Percentiles rank a stretch among this genome's conserved stretches.
These are phyloP conservation scores for Didymodactylos carnosus DNA, from an alignment of 2,888 invertebrate species.

Conservation along the genomic window DNA sequence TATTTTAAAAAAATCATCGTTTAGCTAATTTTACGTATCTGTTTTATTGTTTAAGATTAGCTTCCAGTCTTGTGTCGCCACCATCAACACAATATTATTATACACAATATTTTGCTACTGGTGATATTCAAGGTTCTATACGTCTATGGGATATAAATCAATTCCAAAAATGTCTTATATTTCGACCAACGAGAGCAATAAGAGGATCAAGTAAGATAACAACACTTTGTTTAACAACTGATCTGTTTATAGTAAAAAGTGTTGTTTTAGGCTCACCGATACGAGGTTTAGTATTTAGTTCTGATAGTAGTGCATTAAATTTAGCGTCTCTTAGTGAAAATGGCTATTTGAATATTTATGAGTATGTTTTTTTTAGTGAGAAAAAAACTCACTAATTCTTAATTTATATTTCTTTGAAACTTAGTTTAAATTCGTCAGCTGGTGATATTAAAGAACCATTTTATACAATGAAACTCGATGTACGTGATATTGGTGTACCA, in stretches of 20 bases:
- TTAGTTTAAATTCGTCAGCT: not conserved
- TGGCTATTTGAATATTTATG: not conserved
- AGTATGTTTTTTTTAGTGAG: too few species aligned
- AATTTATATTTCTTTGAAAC: not conserved
- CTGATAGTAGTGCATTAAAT: not conserved
- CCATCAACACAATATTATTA: not conserved
- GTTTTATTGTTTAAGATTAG: not conserved
- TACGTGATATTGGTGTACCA: not conserved
- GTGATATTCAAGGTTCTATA: not conserved
- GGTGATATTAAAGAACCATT: not conserved
- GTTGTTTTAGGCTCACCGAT: not conserved
- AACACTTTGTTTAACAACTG: too few species aligned
- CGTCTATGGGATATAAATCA: not conserved
- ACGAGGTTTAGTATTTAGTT: not conserved
- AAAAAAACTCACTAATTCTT: not conserved
- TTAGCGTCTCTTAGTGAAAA: not conserved
- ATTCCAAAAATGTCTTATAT: not conserved
- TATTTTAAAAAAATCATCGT: too few species aligned
- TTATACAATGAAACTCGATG: not conserved
- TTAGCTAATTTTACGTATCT: too few species aligned
- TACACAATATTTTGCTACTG: not conserved
- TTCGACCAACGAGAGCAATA: not conserved
- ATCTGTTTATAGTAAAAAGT: too few species aligned
- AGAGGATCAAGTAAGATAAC: not conserved
- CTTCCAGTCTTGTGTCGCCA: not conserved